phyloP scores from a whole-genome alignment of 2,113 vertebrate species.

The Physeter macrocephalus region DNA sequence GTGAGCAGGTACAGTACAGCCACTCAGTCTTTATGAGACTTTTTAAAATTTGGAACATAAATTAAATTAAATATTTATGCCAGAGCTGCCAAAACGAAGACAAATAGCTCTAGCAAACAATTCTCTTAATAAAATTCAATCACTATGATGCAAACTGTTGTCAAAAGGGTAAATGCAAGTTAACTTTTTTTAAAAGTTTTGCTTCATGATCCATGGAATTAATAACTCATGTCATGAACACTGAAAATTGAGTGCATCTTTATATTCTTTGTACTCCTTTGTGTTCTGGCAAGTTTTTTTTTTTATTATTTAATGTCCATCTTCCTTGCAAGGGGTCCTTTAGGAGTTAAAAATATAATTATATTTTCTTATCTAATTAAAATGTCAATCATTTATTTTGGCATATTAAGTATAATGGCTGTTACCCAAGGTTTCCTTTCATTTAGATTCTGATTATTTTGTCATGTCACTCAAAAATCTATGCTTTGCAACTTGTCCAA shows the following conservation, averaged over 20 bases:
- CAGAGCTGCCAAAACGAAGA: slow-evolving; percentile 74
- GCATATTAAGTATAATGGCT: slow-evolving; percentile 56
- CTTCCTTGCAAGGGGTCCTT: slow-evolving; percentile 29
- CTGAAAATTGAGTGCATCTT: slow-evolving; percentile 55
- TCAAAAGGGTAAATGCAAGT: slow-evolving; percentile 74
- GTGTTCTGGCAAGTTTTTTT: slow-evolving; percentile 18
- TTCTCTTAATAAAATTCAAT: slow-evolving; percentile 77
- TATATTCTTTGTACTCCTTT: slow-evolving; percentile 39
- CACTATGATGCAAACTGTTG: slow-evolving; percentile 72
- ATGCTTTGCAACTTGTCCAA: slow-evolving; percentile 66
- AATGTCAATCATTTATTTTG: slow-evolving; percentile 65
- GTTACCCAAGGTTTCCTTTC: slow-evolving; percentile 54
- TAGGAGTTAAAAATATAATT: slow-evolving; percentile 65
- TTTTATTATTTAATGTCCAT: slow-evolving; percentile 36
- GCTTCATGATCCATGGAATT: slow-evolving; percentile 67
- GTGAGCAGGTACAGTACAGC: slow-evolving; percentile 40
- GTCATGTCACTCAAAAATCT: slow-evolving; percentile 62
- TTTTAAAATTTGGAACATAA: slow-evolving; percentile 73
- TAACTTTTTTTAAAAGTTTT: slow-evolving; percentile 77
- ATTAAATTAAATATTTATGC: slow-evolving; percentile 82
- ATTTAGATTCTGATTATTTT: slow-evolving; percentile 64
- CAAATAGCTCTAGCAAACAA: slow-evolving; percentile 73
- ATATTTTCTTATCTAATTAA: slow-evolving; percentile 70
- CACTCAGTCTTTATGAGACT: slow-evolving; percentile 56
- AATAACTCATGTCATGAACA: slow-evolving; percentile 49